A percentile compares a stretch with the other conserved stretches of the same genome.
Conservation (phyloP, 2,797 vertebrate species). For the Geotrypetes seraphini region DNA sequence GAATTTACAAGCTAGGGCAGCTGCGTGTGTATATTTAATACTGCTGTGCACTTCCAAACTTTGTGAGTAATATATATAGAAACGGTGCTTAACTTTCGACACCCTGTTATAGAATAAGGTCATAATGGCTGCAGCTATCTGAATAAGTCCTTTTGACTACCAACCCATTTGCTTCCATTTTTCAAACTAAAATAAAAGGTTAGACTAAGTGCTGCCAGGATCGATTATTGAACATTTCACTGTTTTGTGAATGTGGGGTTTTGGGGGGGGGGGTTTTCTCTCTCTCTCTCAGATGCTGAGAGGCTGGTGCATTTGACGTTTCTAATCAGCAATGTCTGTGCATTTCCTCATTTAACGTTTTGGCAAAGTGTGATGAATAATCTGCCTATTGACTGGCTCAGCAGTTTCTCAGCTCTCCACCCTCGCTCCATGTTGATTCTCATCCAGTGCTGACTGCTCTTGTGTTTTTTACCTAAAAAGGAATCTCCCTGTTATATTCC, state of each 20-base stretch:
- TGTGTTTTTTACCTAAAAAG: constrained; percentile 46
- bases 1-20: too few relatives aligned
- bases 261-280: too few relatives aligned
- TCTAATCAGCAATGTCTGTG: constrained; percentile 56
- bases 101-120: too few relatives aligned
- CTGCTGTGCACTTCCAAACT: too few relatives aligned
- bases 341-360: constrained; percentile 61
- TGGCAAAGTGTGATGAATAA: constrained; percentile 54
- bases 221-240: constrained; percentile 31
- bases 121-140: too few relatives aligned
- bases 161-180: too few relatives aligned
- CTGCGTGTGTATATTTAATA: too few relatives aligned
- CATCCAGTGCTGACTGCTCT: constrained; percentile 51
- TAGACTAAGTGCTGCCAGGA: constrained; percentile 18
- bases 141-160: too few relatives aligned
- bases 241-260: constrained; percentile 29
- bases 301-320: constrained; percentile 43
- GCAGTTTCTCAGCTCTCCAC: constrained; percentile 48
- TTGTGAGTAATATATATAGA: too few relatives aligned
- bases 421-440: constrained; percentile 46
- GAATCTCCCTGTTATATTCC: background rate
- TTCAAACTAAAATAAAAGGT: constrained; percentile 17
- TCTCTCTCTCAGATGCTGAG: too few relatives aligned
- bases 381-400: constrained; percentile 56
- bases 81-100: too few relatives aligned